A percentile compares a stretch with the other conserved stretches of the same genome.
Evolutionary conservation across 2,113 vertebrate species (phyloP).

Genomic region (Thunnus maccoyii): DNA sequence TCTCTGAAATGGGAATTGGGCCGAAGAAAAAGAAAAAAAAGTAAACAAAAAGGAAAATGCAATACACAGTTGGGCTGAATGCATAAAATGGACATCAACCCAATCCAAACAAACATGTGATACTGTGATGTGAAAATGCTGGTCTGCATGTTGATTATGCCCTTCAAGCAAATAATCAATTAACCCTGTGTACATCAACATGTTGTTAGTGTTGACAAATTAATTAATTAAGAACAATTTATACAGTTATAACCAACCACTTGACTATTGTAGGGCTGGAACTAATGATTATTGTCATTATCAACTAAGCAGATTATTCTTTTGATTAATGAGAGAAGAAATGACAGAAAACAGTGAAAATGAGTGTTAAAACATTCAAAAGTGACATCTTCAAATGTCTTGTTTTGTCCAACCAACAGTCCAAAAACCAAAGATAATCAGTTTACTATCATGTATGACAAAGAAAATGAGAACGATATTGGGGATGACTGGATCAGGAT

Average conservation of each 20-base stretch:
- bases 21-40: conserved; percentile 84
- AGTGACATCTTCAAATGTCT: no score
- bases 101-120: conserved; percentile 74
- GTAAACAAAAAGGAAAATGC: conserved; percentile 80
- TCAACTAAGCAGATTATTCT: no score
- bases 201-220: background rate
- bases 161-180: background rate
- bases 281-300: no score
- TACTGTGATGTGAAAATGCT: conserved; percentile 63
- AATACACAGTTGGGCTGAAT: conserved; percentile 80
- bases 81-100: conserved; percentile 76
- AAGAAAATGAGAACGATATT: no score
- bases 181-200: background rate
- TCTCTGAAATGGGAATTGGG: conserved; percentile 96
- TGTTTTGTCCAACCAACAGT: no score
- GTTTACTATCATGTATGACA: no score
- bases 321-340: no score
- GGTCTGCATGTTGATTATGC: conserved; percentile 8
- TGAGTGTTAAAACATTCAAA: no score
- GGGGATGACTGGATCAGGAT: no score
- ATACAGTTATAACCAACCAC: background rate
- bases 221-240: background rate
- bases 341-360: no score
- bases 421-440: no score
- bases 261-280: background rate